These are phyloP conservation scores for Melanchra persicariae DNA, from an alignment of 2,888 invertebrate genomes.

Conservation along the genomic window DNA sequence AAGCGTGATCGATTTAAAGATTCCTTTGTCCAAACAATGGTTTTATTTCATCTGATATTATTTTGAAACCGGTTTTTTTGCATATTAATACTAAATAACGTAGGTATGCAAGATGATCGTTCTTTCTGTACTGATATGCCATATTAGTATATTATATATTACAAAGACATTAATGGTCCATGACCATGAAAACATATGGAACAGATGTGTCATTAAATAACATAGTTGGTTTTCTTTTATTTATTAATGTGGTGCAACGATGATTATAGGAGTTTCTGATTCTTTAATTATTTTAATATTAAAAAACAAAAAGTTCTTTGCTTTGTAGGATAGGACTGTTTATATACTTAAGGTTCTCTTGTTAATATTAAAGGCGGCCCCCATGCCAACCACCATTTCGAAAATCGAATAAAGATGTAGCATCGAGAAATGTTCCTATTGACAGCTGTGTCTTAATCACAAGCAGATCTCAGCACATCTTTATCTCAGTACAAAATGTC, in stretches of 20 bases:
- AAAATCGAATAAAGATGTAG: slow-evolving; percentile 33
- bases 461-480: slow-evolving; percentile 50
- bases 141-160: slow-evolving; percentile 13
- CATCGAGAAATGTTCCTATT: slow-evolving; percentile 13
- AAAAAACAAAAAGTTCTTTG: too few species aligned
- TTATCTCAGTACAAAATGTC: slow-evolving; percentile 50
- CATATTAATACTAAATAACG: slow-evolving; percentile 37
- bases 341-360: neutral
- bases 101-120: slow-evolving; percentile 15
- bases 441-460: slow-evolving; percentile 34
- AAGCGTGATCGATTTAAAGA: slow-evolving; percentile 45
- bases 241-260: slow-evolving; percentile 29
- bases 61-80: slow-evolving; percentile 41
- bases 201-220: slow-evolving; percentile 41
- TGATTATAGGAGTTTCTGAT: neutral
- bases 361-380: neutral
- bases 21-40: slow-evolving; percentile 43
- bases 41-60: slow-evolving; percentile 43
- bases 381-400: slow-evolving; percentile 7
- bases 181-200: slow-evolving; percentile 36
- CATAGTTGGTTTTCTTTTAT: slow-evolving; percentile 10
- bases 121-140: too few species aligned
- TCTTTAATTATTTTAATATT: too few species aligned
- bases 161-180: slow-evolving; percentile 8
- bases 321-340: neutral